phyloP scores from a whole-genome alignment of 2,888 invertebrate species.

The Ophion ventricosus region DNA sequence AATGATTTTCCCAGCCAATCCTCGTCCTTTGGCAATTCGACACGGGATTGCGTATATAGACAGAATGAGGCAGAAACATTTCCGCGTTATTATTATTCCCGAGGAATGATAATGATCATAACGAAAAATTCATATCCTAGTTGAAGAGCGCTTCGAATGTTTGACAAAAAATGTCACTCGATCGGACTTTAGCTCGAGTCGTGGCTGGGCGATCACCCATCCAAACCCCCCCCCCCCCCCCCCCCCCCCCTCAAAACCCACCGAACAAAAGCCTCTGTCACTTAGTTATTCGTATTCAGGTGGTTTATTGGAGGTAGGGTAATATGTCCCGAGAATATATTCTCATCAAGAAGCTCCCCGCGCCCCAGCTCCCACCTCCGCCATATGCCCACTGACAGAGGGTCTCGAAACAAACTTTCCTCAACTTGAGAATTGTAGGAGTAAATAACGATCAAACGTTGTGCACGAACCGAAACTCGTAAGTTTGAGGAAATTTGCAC shows the following conservation, averaged over 20 bases:
- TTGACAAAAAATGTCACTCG: no score
- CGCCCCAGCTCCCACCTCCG: neutral
- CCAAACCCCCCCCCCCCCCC: no score
- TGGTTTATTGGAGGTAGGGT: constrained; percentile 21
- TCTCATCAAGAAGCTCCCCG: constrained; percentile 9
- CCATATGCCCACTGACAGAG: neutral
- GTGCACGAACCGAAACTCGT: neutral
- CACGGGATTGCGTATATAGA: neutral
- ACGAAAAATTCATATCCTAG: neutral
- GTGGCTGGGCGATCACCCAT: neutral
- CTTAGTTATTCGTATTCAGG: constrained; percentile 29
- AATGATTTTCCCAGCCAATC: constrained; percentile 1
- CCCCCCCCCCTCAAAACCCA: no score
- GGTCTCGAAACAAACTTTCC: constrained; percentile 16
- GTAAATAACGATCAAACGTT: constrained; percentile 27
- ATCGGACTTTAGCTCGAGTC: no score
- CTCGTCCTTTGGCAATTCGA: neutral
- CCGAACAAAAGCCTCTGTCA: neutral
- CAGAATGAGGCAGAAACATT: neutral
- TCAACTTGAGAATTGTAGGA: constrained; percentile 24
- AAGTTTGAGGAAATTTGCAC: neutral
- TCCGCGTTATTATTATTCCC: no score
- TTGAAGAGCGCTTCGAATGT: neutral
- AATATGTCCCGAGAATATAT: constrained; percentile 12
- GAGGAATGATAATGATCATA: neutral